Evolutionary conservation across 1,140 invertebrate species (phyloP).

Genomic region (Hestina assimilis): DNA sequence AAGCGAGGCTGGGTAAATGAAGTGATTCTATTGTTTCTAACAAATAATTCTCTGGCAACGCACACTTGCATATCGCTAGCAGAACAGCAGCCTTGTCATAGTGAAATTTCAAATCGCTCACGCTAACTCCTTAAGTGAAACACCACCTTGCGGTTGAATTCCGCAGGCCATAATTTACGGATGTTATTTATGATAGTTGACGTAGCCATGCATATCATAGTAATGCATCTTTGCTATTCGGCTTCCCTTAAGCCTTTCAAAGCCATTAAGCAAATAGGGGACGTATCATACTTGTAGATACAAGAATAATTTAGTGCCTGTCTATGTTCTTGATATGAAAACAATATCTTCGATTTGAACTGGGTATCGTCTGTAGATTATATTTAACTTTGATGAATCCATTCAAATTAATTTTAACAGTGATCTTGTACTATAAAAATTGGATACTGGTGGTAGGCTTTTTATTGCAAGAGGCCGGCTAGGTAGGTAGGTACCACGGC

Average conservation of each 20-base stretch:
- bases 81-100: no score
- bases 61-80: no score
- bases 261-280: conserved; percentile 20
- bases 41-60: no score
- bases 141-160: conserved; percentile 18
- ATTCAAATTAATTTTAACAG: no score
- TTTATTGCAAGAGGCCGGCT: no score
- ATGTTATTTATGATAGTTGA: conserved; percentile 35
- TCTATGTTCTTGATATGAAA: conserved; percentile 9
- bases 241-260: conserved; percentile 27
- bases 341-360: background rate
- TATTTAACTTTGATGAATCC: no score
- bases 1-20: no score
- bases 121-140: background rate
- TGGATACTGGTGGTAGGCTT: no score
- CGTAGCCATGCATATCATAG: conserved; percentile 22
- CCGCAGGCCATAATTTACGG: conserved; percentile 34
- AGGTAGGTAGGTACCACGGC: no score
- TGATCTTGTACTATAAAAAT: no score
- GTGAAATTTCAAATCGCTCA: background rate
- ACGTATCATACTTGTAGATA: conserved; percentile 17
- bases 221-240: conserved; percentile 27
- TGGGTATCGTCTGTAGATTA: no score
- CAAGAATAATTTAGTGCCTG: conserved; percentile 16
- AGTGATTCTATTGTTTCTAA: no score